These are phyloP conservation scores for Panagrolaimus sp. DNA, from an alignment of 1,140 invertebrate genomes.

Conservation along the genomic window DNA sequence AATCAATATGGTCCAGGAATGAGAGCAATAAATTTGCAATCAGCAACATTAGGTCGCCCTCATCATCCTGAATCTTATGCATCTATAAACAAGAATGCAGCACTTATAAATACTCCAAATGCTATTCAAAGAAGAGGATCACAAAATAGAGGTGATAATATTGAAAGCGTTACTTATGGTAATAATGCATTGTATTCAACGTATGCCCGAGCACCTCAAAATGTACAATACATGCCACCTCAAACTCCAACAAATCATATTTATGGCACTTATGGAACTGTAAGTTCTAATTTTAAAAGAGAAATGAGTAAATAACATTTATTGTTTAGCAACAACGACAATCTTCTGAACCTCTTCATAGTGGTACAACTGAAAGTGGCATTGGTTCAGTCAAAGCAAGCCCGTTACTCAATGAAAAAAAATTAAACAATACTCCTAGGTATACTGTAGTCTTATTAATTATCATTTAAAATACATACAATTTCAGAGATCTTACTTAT, in stretches of 20 bases:
- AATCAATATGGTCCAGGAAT: not conserved
- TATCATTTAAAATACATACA: not conserved
- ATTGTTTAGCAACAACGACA: not conserved
- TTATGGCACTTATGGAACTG: not conserved
- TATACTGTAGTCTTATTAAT: not conserved
- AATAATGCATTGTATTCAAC: not conserved
- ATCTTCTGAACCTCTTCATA: slow-evolving; percentile 7
- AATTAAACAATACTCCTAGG: not conserved
- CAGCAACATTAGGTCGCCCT: slow-evolving; percentile 5
- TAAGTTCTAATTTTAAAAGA: not conserved
- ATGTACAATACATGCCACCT: not conserved
- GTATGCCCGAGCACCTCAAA: not conserved
- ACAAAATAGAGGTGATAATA: not conserved
- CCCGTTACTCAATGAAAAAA: slow-evolving; percentile 8
- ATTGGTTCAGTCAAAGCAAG: not conserved
- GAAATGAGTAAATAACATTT: not conserved
- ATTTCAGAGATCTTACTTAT: not conserved
- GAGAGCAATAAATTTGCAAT: not conserved
- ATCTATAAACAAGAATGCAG: not conserved
- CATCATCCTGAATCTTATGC: slow-evolving; percentile 8
- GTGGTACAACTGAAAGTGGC: not conserved
- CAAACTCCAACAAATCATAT: not conserved
- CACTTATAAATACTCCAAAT: not conserved
- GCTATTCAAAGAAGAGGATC: not conserved
- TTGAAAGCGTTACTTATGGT: not conserved